These are phyloP conservation scores for Limnephilus lunatus DNA, from an alignment of 2,888 invertebrate genomes.

Conservation along the genomic window DNA sequence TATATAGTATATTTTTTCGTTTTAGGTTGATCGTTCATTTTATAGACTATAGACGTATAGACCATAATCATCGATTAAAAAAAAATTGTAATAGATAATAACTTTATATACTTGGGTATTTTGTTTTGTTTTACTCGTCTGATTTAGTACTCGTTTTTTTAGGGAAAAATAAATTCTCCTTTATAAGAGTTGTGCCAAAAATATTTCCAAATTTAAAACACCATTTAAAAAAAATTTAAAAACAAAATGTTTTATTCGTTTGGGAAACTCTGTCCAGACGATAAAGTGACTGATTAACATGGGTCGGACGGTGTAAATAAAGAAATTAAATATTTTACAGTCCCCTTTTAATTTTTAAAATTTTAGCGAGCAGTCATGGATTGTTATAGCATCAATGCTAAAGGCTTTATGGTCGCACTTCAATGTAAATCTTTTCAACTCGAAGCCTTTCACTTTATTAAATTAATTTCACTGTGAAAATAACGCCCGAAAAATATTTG, in stretches of 20 bases:
- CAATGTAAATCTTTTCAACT: slow-evolving; percentile 6
- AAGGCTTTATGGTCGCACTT: neutral
- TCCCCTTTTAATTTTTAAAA: neutral
- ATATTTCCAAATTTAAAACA: neutral
- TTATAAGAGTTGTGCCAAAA: neutral
- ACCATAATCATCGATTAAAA: neutral
- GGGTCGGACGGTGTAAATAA: slow-evolving; percentile 24
- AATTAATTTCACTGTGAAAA: slow-evolving; percentile 8
- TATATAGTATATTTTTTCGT: too few relatives aligned
- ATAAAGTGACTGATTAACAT: neutral
- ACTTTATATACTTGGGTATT: neutral
- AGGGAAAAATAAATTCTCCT: neutral
- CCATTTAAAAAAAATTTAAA: neutral
- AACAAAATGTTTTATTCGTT: neutral
- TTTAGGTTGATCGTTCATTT: too few relatives aligned
- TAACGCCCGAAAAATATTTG: neutral
- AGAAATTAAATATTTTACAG: slow-evolving; percentile 3
- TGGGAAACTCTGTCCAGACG: neutral
- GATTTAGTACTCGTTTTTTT: neutral
- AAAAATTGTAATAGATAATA: neutral
- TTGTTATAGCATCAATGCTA: slow-evolving; percentile 9
- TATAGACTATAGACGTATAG: too few relatives aligned
- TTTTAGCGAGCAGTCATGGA: neutral
- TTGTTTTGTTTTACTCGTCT: neutral
- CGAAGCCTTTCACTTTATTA: slow-evolving; percentile 26